Evolutionary conservation across 2,113 vertebrate species (phyloP).

Genomic region (Scomber japonicus): DNA sequence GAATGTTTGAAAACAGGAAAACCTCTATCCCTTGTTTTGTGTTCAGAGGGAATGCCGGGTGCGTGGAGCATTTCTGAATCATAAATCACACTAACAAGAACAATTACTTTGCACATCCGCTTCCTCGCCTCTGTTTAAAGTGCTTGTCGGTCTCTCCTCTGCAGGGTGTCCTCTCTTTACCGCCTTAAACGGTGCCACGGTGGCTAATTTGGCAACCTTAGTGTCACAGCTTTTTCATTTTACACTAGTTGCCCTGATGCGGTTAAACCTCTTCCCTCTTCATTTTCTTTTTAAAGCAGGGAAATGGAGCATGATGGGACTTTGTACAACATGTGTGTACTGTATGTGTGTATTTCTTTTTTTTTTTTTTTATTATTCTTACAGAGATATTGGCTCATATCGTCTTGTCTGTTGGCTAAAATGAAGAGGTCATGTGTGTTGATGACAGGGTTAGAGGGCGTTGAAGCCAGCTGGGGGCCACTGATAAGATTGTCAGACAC

Average conservation of each 20-base stretch:
- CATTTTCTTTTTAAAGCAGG: constrained; percentile 36
- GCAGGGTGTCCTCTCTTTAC: constrained; percentile 38
- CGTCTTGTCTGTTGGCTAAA: constrained; percentile 34
- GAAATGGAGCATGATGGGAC: constrained; percentile 36
- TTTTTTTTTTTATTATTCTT: background rate
- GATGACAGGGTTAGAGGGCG: constrained; percentile 72
- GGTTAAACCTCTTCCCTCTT: constrained; percentile 34
- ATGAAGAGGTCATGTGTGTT: constrained; percentile 62
- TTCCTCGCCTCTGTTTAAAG: constrained; percentile 41
- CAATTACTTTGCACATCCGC: constrained; percentile 74
- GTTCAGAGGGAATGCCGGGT: constrained; percentile 64
- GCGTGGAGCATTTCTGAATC: constrained; percentile 74
- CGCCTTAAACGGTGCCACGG: constrained; percentile 55
- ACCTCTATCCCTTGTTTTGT: constrained; percentile 63
- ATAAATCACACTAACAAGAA: constrained; percentile 83
- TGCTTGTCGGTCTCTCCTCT: constrained; percentile 50
- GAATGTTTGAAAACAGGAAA: constrained; percentile 81
- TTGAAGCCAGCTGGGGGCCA: constrained; percentile 65
- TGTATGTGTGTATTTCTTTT: constrained; percentile 28
- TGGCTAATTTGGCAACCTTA: constrained; percentile 69
- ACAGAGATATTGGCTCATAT: constrained; percentile 52
- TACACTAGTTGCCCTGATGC: constrained; percentile 10
- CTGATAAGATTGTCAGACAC: constrained; percentile 77
- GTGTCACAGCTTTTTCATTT: constrained; percentile 46
- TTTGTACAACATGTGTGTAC: background rate